Conservation (phyloP, 2,797 vertebrate genomes). For the Phoebastria nigripes region DNA sequence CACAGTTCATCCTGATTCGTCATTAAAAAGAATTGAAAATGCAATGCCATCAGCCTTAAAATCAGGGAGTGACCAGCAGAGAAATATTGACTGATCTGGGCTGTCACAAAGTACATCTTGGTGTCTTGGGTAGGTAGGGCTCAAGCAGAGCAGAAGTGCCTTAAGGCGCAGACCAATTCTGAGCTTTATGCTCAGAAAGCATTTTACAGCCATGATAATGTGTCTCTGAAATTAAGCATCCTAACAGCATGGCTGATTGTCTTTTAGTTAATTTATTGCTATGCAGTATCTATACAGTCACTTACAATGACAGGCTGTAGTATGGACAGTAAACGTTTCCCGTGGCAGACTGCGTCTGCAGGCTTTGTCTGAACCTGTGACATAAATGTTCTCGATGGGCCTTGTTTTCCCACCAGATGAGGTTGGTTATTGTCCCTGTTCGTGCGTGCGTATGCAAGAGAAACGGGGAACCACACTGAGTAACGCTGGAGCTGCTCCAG, state of each 20-base stretch:
- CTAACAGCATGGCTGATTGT: background rate
- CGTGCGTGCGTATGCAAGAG: fast-evolving
- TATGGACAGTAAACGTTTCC: background rate
- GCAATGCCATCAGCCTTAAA: background rate
- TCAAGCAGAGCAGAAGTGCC: conserved; percentile 29
- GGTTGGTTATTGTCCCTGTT: background rate
- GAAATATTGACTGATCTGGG: background rate
- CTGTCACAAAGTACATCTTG: conserved; percentile 25
- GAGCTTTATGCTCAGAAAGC: conserved; percentile 19
- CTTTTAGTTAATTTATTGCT: conserved; percentile 16
- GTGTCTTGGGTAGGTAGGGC: conserved; percentile 9
- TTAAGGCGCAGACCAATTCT: background rate
- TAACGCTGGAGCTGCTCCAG: background rate
- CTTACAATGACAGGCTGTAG: background rate
- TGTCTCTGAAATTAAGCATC: conserved; percentile 30
- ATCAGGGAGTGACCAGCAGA: background rate
- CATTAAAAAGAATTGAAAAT: background rate
- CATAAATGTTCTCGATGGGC: background rate
- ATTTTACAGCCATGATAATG: background rate
- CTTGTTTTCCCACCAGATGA: background rate
- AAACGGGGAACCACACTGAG: background rate
- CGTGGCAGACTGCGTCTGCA: background rate
- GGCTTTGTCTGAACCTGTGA: background rate
- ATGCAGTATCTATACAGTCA: background rate
- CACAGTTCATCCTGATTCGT: background rate